Percentiles rank a stretch among this genome's conserved stretches.
phyloP scores from a whole-genome alignment of 2,113 vertebrate genomes.

The Lathamus discolor region DNA sequence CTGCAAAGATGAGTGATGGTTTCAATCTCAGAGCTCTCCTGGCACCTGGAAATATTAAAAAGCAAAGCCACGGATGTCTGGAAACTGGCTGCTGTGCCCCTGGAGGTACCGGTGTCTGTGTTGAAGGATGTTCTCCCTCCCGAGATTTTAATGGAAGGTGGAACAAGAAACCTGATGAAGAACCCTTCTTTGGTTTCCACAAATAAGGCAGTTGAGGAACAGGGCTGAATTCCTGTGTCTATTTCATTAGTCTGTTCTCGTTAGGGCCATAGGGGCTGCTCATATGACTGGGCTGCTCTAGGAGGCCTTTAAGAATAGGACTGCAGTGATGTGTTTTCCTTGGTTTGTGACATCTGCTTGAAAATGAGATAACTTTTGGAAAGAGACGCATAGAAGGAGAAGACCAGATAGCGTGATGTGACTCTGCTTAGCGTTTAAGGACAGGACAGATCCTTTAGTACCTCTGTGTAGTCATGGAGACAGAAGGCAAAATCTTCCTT shows the following conservation, averaged over 20 bases:
- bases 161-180: neutral
- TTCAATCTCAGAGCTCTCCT: conserved; percentile 7
- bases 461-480: neutral
- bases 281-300: neutral
- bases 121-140: conserved; percentile 7
- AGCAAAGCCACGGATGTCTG: neutral
- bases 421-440: neutral
- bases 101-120: neutral
- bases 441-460: neutral
- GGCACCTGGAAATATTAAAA: neutral
- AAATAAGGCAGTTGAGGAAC: neutral
- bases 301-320: neutral
- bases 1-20: neutral
- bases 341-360: neutral
- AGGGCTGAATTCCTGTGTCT: neutral
- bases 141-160: neutral
- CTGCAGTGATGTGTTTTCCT: neutral
- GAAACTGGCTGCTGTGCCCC: neutral
- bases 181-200: neutral
- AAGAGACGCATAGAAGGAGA: neutral
- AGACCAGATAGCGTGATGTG: neutral
- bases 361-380: neutral
- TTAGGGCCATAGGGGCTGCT: neutral
- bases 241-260: neutral
- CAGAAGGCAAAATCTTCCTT: neutral